These are phyloP conservation scores for Sarcophaga variegata DNA, from an alignment of 2,888 invertebrate species.

Conservation along the genomic window DNA sequence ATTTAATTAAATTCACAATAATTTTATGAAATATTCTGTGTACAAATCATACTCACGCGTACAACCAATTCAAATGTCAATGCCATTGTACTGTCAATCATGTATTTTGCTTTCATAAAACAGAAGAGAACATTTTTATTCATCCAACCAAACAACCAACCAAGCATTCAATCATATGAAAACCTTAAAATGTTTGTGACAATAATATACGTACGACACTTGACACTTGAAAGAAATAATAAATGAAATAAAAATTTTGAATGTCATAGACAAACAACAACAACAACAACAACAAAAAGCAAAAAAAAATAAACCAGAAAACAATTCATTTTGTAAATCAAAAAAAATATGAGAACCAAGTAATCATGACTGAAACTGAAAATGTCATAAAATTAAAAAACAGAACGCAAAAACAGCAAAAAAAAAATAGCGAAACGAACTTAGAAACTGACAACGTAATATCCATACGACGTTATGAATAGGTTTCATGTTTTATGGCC, in stretches of 20 bases:
- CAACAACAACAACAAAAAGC: background rate
- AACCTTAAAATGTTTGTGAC: constrained; percentile 32
- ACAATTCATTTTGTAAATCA: background rate
- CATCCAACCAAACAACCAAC: too few relatives aligned
- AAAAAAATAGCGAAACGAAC: too few relatives aligned
- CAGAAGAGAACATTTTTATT: too few relatives aligned
- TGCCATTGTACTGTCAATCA: constrained; percentile 37
- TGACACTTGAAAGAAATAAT: constrained; percentile 52
- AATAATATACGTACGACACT: constrained; percentile 31
- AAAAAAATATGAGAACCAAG: constrained; percentile 42
- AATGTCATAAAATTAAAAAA: constrained; percentile 15
- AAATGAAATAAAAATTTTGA: constrained; percentile 12
- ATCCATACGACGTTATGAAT: constrained; percentile 40
- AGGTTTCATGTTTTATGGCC: constrained; percentile 54
- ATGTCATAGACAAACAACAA: background rate
- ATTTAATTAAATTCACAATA: constrained; percentile 16
- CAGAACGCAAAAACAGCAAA: background rate
- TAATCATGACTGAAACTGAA: constrained; percentile 45
- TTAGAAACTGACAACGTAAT: constrained; percentile 46
- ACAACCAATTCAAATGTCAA: constrained; percentile 33
- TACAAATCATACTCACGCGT: background rate
- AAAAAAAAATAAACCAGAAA: background rate
- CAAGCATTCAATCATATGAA: constrained; percentile 21
- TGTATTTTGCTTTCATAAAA: background rate
- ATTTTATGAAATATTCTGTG: background rate